Conservation (phyloP, 2,888 invertebrate genomes). For the Stramonita haemastoma region DNA sequence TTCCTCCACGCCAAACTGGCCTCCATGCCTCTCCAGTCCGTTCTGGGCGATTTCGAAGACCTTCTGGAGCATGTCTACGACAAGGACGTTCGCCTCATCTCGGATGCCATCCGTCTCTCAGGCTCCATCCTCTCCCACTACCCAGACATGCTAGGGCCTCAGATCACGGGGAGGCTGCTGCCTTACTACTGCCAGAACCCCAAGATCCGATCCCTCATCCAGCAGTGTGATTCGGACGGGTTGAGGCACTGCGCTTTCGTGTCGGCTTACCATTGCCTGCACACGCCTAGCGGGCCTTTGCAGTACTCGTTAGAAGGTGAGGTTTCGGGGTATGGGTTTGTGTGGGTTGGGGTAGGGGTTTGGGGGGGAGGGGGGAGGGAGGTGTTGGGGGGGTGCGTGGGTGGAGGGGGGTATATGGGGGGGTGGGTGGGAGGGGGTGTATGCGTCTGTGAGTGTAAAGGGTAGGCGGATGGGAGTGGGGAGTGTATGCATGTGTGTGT, state of each 20-base stretch:
- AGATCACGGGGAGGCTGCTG: slow-evolving; percentile 92
- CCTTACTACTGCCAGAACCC: slow-evolving; percentile 92
- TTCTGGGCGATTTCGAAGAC: slow-evolving; percentile 97
- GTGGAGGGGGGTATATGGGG: background rate
- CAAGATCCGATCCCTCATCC: slow-evolving; percentile 90
- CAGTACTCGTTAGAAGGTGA: slow-evolving; percentile 97
- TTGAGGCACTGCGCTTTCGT: slow-evolving; percentile 92
- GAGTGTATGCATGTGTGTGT: background rate
- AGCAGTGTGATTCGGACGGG: slow-evolving; percentile 94
- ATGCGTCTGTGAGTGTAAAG: background rate
- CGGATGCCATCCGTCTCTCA: slow-evolving; percentile 84
- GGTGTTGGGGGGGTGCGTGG: background rate
- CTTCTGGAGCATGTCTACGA: slow-evolving; percentile 79
- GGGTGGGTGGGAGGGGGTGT: background rate
- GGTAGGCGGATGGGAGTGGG: background rate
- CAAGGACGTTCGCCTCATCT: slow-evolving; percentile 76
- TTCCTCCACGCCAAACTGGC: slow-evolving; percentile 97
- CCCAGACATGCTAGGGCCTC: slow-evolving; percentile 97
- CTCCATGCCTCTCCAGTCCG: slow-evolving; percentile 95
- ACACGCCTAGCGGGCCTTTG: slow-evolving; percentile 97
- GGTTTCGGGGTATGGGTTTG: background rate
- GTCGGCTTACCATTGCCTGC: slow-evolving; percentile 95
- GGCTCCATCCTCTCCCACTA: slow-evolving; percentile 95
- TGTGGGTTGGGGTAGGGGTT: background rate
- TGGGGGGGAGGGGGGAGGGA: background rate